Evolutionary conservation across 2,113 vertebrate genomes (phyloP).

Genomic region (Arvicanthis niloticus): DNA sequence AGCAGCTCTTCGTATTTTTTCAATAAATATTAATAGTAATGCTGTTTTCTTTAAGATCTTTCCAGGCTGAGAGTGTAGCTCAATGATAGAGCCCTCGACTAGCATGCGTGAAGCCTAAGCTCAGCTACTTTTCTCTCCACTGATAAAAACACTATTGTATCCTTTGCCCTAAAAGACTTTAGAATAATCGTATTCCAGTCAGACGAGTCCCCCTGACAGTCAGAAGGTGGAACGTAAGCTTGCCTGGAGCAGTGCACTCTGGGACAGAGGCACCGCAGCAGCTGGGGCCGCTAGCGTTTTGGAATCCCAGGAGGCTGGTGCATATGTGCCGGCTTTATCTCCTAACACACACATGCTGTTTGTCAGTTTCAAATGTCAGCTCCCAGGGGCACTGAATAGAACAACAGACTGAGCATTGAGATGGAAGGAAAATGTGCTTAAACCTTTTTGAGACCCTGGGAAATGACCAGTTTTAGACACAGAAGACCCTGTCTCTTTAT

Average conservation of each 20-base stretch:
- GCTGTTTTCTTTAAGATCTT: conserved; percentile 14
- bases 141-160: neutral
- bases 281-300: neutral
- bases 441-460: conserved; percentile 6
- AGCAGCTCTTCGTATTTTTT: neutral
- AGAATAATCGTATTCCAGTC: neutral
- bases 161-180: neutral
- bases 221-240: neutral
- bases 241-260: neutral
- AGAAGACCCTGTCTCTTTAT: neutral
- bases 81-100: neutral
- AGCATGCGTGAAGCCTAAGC: neutral
- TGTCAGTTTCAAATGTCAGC: conserved; percentile 43
- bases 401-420: conserved; percentile 27
- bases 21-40: neutral
- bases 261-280: neutral
- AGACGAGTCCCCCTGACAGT: neutral
- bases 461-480: neutral
- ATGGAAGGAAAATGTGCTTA: conserved; percentile 31
- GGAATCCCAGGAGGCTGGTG: conserved; percentile 1
- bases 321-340: neutral
- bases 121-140: neutral
- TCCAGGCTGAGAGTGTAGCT: neutral
- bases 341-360: neutral
- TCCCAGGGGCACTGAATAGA: neutral